Conservation (phyloP, 2,113 vertebrate species). For the Osmerus mordax region DNA sequence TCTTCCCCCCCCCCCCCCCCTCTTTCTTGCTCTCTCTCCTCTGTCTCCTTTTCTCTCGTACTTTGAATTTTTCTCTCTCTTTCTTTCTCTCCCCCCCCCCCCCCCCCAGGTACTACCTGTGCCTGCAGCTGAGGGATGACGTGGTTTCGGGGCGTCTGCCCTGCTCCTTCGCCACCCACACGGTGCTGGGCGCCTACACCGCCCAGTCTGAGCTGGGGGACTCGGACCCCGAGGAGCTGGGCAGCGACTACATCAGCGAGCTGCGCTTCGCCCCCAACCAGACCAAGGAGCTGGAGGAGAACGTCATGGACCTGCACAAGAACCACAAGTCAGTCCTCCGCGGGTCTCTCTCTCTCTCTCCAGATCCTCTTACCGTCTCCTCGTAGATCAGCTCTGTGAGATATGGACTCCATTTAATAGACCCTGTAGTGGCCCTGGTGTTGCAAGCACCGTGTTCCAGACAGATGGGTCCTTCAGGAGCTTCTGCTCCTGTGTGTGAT, state of each 20-base stretch:
- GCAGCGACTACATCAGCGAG: slow-evolving; percentile 85
- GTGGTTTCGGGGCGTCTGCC: slow-evolving; percentile 91
- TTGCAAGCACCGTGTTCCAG: too few species aligned
- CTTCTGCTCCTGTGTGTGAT: too few species aligned
- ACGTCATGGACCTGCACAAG: slow-evolving; percentile 94
- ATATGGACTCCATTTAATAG: background rate
- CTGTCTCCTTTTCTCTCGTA: background rate
- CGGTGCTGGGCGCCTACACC: slow-evolving; percentile 89
- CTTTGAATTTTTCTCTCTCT: background rate
- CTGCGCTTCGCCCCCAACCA: slow-evolving; percentile 92
- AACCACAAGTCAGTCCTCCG: slow-evolving; percentile 82
- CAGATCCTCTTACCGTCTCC: background rate
- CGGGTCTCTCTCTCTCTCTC: background rate
- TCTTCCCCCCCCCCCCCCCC: background rate
- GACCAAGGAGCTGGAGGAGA: slow-evolving; percentile 94
- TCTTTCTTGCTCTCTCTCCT: background rate
- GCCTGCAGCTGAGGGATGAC: slow-evolving; percentile 90
- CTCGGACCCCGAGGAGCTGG: slow-evolving; percentile 86
- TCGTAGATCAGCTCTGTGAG: background rate
- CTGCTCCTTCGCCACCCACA: slow-evolving; percentile 92
- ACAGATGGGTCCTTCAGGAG: too few species aligned
- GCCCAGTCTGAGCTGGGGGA: slow-evolving; percentile 94
- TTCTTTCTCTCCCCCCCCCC: too few species aligned
- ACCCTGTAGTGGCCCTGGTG: too few species aligned
- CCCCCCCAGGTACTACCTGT: slow-evolving; percentile 88